Evolutionary conservation across 2,113 vertebrate species (phyloP), one percentile per base, ranked within the genome.

Genomic region (Ranitomeya imitator): DNA sequence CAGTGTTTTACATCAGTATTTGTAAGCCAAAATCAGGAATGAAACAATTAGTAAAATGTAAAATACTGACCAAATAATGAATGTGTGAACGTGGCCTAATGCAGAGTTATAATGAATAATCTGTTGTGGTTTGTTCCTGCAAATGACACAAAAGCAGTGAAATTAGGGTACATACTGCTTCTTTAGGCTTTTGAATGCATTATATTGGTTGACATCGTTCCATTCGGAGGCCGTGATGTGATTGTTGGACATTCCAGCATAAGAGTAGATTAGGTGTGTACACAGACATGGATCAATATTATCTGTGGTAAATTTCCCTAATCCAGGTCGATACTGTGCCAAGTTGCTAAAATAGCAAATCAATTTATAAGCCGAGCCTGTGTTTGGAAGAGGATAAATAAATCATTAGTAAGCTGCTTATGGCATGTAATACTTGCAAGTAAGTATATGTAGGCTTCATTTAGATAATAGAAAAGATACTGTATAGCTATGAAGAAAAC

Each of bases 321-420:
- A 73, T 0, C 92, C 92, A 12, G 92, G 87, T 80, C 94, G 92
- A 89, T 96, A 95, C 90, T 93, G 95, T 12, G 95, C 93, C 95
- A 94, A 95, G 93, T 90, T 96, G 86, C 94, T 93, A 85, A 95
- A 95, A 91, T 96, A 96, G 92, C 96, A 96, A 63, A 95, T 93
- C 90, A 95, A 87, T 26, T 94, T 93, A 91, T 92, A 92, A 2
- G 95, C 86, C 19, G 91, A 90, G 23, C 92, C 95, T 96, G 86
- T 57, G 45, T 71, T 55, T 31, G 87, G 14, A 9, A 26, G 51
- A 88, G 52, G 14, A 4, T 31, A 71, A 52, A 0, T 0, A 63
- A 13, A 26, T 18, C 15, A 26, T 69, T 26, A 69, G 23, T 8
- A 69, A 13, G 3, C 10, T 26, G 3, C 3, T 26, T 26, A 69